Percentiles rank a stretch among this genome's conserved stretches.
Evolutionary conservation across 1,140 invertebrate genomes (phyloP).

Genomic region (Aphidius ervi): DNA sequence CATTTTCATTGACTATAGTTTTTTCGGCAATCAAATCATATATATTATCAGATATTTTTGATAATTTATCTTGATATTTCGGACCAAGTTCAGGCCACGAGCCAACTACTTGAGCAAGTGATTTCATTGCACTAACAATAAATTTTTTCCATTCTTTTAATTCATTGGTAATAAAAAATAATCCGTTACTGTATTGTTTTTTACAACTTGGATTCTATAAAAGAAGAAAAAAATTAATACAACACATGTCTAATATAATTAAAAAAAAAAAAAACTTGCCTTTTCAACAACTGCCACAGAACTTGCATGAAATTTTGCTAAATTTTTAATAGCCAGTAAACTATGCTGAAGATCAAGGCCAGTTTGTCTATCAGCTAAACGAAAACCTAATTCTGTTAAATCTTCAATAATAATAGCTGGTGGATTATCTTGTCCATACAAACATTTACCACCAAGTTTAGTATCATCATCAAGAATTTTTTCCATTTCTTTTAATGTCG

Average conservation of each 20-base stretch:
- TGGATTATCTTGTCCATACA: conserved; percentile 38
- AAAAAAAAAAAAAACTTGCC: not conserved
- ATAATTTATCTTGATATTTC: conserved; percentile 47
- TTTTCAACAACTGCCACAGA: conserved; percentile 26
- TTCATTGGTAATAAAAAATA: conserved; percentile 36
- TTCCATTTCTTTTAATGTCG: conserved; percentile 41
- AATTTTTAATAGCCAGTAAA: conserved; percentile 46
- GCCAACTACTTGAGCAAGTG: too few species aligned
- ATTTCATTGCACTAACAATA: too few species aligned
- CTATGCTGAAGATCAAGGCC: conserved; percentile 49
- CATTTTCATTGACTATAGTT: conserved; percentile 35
- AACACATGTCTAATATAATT: not conserved
- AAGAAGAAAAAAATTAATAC: not conserved
- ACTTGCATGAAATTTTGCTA: conserved; percentile 54
- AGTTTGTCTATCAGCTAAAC: conserved; percentile 44
- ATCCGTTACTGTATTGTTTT: conserved; percentile 36
- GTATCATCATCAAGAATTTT: conserved; percentile 28
- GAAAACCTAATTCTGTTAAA: conserved; percentile 44
- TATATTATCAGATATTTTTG: conserved; percentile 33
- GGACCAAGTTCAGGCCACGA: too few species aligned
- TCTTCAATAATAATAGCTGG: conserved; percentile 48
- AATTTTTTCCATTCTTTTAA: too few species aligned
- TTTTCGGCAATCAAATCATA: conserved; percentile 33
- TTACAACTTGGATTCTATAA: conserved; percentile 24
- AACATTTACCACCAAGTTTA: conserved; percentile 30